Evolutionary conservation across 2,113 vertebrate species (phyloP), one percentile per base, ranked within the genome.

Genomic region (Toxotes jaculatrix): DNA sequence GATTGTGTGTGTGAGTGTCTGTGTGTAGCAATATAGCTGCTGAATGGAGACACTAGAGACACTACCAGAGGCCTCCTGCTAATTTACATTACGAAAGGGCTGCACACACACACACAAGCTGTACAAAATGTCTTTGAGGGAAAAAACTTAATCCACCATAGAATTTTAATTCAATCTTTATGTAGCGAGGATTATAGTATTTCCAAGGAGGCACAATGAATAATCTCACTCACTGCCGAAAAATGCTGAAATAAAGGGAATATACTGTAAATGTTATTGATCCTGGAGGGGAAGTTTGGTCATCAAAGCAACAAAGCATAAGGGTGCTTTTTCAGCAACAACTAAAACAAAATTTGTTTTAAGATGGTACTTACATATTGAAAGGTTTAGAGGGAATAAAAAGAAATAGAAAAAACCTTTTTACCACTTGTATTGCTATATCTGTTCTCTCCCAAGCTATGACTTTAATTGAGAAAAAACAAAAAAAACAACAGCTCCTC

Each of bases 141-240:
- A 51, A 65, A 38, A 77, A 67, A 73, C 42, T 40, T 84, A 83
- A 89, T 79, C 66, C 86, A 68, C 60, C 64, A 11, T 57, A 67
- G 59, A 84, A 72, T 65, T 88, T 82, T 64, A 80, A 82, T 82
- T 86, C 68, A 78, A 66, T 78, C 66, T 82, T 84, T 75, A 82
- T 77, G 72, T 51, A 49, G 82, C 2, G 0, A 69, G 80, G 78
- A 88, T 86, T 86, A 88, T 36, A 76, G 43, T 56, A 9, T 86
- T 79, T 72, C 68, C 56, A 38, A 51, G 32, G 23, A 36, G 14
- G 36, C 9, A 61, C n/a, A 43, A 78, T 79, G 69, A 75, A 86
- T 78, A 71, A 77, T 80, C 59, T 68, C 40, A 45, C 23, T 61
- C 0, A 0, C 55, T 32, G 55, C 17, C 38, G 60, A 70, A 61